Conservation (phyloP, 1,140 invertebrate species). For the Scaptomyza hsui region DNA sequence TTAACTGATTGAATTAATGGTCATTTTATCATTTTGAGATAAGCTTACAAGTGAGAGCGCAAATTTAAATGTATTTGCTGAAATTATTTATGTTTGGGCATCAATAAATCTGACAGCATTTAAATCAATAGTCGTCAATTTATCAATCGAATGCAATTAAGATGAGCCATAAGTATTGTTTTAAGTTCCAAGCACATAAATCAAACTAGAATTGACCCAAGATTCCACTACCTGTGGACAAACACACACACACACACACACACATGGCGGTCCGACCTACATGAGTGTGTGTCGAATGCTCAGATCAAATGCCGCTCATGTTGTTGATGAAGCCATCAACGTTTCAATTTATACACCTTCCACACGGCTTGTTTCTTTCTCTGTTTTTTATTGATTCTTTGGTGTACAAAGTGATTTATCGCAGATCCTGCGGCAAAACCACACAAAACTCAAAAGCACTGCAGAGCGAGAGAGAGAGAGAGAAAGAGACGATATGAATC, state of each 20-base stretch:
- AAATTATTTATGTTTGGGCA: neutral
- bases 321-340: constrained; percentile 72
- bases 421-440: constrained; percentile 76
- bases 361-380: constrained; percentile 4
- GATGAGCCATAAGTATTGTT: constrained; percentile 17
- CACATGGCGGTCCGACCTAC: constrained; percentile 55
- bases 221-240: constrained; percentile 16
- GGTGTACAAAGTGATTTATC: constrained; percentile 75
- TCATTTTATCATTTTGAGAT: too few relatives aligned
- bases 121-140: neutral
- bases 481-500: constrained; percentile 56
- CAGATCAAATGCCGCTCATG: constrained; percentile 67
- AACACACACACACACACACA: constrained; percentile 7
- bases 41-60: too few relatives aligned
- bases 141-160: constrained; percentile 23
- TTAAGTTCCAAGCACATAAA: constrained; percentile 31
- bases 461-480: constrained; percentile 6
- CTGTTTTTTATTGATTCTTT: constrained; percentile 68
- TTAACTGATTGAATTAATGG: too few relatives aligned
- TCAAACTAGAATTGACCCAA: constrained; percentile 23
- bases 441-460: constrained; percentile 26
- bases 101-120: neutral
- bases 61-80: neutral
- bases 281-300: constrained; percentile 70
- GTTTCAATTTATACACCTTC: constrained; percentile 71